Evolutionary conservation across 2,888 invertebrate species (phyloP).

Genomic region (Dioctria rufipes): DNA sequence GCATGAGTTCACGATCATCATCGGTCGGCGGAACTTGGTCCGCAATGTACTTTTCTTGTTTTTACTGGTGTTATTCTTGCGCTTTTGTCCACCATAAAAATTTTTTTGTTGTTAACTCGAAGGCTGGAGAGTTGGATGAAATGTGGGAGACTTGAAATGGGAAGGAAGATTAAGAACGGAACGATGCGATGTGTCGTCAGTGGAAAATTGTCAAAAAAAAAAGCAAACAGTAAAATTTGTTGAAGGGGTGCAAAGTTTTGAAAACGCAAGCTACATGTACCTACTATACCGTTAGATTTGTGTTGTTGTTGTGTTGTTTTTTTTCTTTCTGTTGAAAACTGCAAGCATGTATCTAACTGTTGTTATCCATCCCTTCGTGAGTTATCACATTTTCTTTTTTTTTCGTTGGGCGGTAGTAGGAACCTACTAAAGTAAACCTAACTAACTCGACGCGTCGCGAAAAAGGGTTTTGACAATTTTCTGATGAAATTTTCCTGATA

Average conservation of each 20-base stretch:
- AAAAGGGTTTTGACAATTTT: conserved; percentile 54
- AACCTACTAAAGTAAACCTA: too few relatives aligned
- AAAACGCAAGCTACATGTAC: background rate
- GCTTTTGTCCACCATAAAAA: conserved; percentile 27
- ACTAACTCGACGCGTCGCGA: background rate
- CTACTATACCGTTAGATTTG: conserved; percentile 18
- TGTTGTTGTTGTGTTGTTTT: background rate
- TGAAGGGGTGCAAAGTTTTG: too few relatives aligned
- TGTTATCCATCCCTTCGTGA: background rate
- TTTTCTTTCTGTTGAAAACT: background rate
- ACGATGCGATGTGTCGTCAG: background rate
- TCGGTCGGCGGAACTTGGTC: background rate
- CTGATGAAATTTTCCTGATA: conserved; percentile 53
- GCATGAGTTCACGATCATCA: conserved; percentile 17
- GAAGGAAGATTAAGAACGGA: background rate
- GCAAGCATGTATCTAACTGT: conserved; percentile 7
- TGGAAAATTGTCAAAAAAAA: background rate
- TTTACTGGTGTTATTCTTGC: background rate
- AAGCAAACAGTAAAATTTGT: too few relatives aligned
- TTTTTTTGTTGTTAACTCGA: background rate
- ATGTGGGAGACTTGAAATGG: background rate
- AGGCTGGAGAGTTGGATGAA: background rate
- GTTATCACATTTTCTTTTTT: conserved; percentile 33
- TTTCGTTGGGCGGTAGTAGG: too few relatives aligned
- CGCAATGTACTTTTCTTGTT: background rate